These are phyloP conservation scores for Tauraco hartlaubi DNA, from an alignment of 2,797 vertebrate genomes.

Conservation along the genomic window DNA sequence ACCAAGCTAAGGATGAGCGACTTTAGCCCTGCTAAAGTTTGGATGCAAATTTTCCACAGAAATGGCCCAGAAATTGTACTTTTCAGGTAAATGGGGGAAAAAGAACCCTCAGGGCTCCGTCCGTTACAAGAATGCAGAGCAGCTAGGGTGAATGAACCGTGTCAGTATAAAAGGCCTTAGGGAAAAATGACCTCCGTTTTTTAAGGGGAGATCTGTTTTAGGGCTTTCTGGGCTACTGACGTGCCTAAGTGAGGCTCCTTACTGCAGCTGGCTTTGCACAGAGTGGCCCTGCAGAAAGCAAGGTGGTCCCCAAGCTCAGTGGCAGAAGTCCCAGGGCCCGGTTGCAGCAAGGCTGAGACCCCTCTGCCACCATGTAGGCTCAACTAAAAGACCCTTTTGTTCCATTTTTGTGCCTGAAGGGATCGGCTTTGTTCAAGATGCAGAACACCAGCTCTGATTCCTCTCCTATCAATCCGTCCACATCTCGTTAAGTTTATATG, in stretches of 20 bases:
- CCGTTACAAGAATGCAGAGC: neutral
- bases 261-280: neutral
- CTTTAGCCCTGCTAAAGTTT: neutral
- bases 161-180: neutral
- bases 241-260: neutral
- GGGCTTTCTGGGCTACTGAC: neutral
- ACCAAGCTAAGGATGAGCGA: neutral
- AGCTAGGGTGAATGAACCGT: neutral
- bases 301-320: neutral
- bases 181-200: neutral
- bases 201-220: neutral
- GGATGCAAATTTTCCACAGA: neutral
- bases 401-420: neutral
- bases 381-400: neutral
- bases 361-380: neutral
- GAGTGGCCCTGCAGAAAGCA: neutral
- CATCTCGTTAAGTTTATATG: neutral
- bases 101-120: neutral
- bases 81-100: neutral
- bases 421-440: neutral
- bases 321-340: neutral
- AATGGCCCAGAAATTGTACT: neutral
- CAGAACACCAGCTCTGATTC: neutral
- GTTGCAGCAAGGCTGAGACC: neutral
- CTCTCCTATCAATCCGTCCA: neutral